phyloP scores from a whole-genome alignment of 2,888 invertebrate genomes.

The Liposcelis brunnea region DNA sequence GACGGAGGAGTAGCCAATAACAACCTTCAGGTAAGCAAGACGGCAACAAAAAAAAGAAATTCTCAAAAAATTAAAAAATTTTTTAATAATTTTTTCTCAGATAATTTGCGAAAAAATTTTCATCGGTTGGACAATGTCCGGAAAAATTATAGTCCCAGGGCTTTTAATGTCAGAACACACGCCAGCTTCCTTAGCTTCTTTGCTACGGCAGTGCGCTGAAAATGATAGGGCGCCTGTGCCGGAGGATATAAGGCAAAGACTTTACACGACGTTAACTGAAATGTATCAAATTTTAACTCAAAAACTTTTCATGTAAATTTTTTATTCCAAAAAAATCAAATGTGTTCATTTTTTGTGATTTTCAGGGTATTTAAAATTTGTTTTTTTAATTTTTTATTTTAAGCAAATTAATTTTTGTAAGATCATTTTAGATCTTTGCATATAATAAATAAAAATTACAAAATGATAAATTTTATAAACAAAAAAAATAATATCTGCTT shows the following conservation, averaged over 20 bases:
- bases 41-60: neutral
- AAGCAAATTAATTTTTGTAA: too few species aligned
- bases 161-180: conserved; percentile 40
- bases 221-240: neutral
- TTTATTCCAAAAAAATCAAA: too few species aligned
- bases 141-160: conserved; percentile 40
- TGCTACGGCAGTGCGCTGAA: conserved; percentile 37
- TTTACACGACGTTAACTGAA: conserved; percentile 5
- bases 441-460: too few species aligned
- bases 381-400: too few species aligned
- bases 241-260: conserved; percentile 3
- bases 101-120: conserved; percentile 47
- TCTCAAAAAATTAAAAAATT: neutral
- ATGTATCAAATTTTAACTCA: conserved; percentile 2
- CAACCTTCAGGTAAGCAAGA: conserved; percentile 31
- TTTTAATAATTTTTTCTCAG: conserved; percentile 25
- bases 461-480: too few species aligned
- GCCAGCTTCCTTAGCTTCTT: conserved; percentile 35
- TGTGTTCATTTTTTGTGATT: too few species aligned
- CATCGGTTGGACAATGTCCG: conserved; percentile 43
- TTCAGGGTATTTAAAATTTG: too few species aligned
- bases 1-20: conserved; percentile 38
- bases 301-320: too few species aligned
- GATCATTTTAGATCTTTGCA: too few species aligned
- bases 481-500: too few species aligned